Evolutionary conservation across 1,140 invertebrate genomes (phyloP).

Genomic region (Anadara kagoshimensis): DNA sequence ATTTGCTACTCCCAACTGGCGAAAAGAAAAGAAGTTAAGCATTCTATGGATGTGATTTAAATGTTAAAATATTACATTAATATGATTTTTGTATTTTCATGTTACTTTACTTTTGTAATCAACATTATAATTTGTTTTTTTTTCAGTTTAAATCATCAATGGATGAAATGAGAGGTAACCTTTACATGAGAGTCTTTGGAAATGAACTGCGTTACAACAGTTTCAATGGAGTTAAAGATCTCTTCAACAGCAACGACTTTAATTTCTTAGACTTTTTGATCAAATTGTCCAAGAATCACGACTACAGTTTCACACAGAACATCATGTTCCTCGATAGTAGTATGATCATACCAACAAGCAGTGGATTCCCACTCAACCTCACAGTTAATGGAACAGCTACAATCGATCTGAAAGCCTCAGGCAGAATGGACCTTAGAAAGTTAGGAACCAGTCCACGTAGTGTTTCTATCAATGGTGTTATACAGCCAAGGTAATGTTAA

Average conservation of each 20-base stretch:
- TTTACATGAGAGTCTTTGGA: conserved; percentile 74
- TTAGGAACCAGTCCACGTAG: conserved; percentile 69
- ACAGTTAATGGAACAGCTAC: conserved; percentile 89
- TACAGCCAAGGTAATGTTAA: conserved; percentile 54
- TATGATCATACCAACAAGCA: conserved; percentile 87
- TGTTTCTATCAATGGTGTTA: conserved; percentile 55
- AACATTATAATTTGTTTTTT: neutral
- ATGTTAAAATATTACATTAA: too few relatives aligned
- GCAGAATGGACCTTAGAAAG: conserved; percentile 81
- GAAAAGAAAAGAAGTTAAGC: too few relatives aligned
- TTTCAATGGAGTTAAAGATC: conserved; percentile 60
- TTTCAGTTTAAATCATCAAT: conserved; percentile 45
- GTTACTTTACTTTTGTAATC: neutral
- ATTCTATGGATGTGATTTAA: too few relatives aligned
- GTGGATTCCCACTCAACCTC: conserved; percentile 88
- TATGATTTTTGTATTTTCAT: too few relatives aligned
- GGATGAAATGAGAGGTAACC: conserved; percentile 61
- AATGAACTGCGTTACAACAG: conserved; percentile 70
- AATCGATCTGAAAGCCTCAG: conserved; percentile 84
- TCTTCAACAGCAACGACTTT: conserved; percentile 37
- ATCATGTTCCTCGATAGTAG: conserved; percentile 85
- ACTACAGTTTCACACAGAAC: conserved; percentile 77
- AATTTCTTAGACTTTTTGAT: conserved; percentile 76
- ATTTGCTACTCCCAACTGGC: too few relatives aligned
- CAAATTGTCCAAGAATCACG: conserved; percentile 63